Base-by-base conservation (phyloP, 2,113 vertebrate species). In the Spizaetus ornatus region DNA sequence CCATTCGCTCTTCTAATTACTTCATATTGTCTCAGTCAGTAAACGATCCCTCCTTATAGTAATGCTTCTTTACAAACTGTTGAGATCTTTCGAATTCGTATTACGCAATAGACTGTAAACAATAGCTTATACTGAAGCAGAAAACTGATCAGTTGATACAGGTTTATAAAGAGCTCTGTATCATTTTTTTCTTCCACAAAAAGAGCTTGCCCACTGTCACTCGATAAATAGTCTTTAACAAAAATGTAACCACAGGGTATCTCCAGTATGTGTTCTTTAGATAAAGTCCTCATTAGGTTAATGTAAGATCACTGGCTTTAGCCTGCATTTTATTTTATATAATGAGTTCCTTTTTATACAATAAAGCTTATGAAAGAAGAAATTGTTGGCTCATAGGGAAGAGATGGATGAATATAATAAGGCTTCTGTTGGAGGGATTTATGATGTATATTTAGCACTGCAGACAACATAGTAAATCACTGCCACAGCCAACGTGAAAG, bases 381-480 rank as follows among this genome's bases (percentile, higher is more conserved):
- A 97, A 95, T 93, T 88, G 72, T 96, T 97, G 90, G 88, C 82
- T 97, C 69, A 53, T 91, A 85, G 73, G 62, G 94, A 97, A 95
- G 93, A 98, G 97, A 98, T 98, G 96, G 97, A 98, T 98, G 98
- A 98, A 97, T 79, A 98, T 96, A 98, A 97, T 98, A 96, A 97
- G 62, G 12, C 59, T 97, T 95, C 95, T 97, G 86, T 80, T 97
- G 95, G 96, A 97, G 97, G 98, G 97, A 98, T 98, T 98, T 98
- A 98, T 98, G 98, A 97, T 97, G 76, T 97, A 93, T 98, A 97
- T 97, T 98, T 98, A 98, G 97, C 91, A 90, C 97, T 62, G 73
- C 72, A 97, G 98, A 98, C 97, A 98, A 97, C 94, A 93, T 32
- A 95, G 97, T 98, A 98, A 96, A 98, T 98, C 98, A 98, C 85